These are phyloP conservation scores for Thunnus thynnus DNA, from an alignment of 2,113 vertebrate species.

Conservation along the genomic window DNA sequence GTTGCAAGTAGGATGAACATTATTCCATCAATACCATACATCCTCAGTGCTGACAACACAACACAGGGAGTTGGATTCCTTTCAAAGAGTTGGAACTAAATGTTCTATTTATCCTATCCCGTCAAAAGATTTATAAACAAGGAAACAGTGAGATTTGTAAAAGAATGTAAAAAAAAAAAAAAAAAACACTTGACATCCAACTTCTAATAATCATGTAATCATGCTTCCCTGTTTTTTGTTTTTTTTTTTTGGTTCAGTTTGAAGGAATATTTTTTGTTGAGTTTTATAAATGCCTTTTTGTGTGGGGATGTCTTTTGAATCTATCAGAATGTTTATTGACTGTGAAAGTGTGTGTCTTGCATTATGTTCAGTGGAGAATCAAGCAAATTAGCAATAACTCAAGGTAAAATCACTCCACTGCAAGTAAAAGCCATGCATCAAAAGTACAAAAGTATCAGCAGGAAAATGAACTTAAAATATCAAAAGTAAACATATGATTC, in stretches of 20 bases:
- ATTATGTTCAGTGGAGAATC: background rate
- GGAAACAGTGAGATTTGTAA: conserved; percentile 25
- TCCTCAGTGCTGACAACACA: conserved; percentile 33
- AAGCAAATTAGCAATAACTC: background rate
- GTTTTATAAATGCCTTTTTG: too few species aligned
- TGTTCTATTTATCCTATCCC: background rate
- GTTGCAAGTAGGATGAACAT: conserved; percentile 8
- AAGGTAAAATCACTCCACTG: background rate
- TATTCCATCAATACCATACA: background rate
- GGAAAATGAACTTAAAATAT: background rate
- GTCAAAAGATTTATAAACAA: conserved; percentile 26
- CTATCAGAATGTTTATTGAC: background rate
- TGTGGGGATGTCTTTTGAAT: conserved; percentile 1
- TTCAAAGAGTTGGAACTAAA: conserved; percentile 2
- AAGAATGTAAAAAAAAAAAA: background rate
- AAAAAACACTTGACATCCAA: background rate
- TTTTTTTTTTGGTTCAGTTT: background rate
- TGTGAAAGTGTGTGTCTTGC: background rate
- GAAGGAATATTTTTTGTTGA: background rate
- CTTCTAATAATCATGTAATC: background rate
- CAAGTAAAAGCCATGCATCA: background rate
- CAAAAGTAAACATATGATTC: too few species aligned
- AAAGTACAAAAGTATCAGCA: background rate
- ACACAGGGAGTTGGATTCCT: background rate
- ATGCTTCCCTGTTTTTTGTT: background rate